Percentiles rank a stretch among this genome's conserved stretches.
Evolutionary conservation across 2,888 invertebrate genomes (phyloP).

Genomic region (Penaeus monodon): DNA sequence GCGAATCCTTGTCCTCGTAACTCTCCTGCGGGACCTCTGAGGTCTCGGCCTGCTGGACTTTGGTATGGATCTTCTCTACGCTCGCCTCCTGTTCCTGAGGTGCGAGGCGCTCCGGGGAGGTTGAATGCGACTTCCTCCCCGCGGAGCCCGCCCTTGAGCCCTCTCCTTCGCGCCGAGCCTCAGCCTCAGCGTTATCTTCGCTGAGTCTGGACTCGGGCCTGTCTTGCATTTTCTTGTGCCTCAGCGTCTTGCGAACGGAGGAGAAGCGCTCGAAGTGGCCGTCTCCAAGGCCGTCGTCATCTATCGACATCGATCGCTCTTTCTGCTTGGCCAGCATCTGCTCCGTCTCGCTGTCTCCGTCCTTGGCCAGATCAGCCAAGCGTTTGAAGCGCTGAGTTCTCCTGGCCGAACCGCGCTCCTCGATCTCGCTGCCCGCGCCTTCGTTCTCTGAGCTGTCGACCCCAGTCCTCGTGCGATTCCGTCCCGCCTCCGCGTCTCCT

Average conservation of each 20-base stretch:
- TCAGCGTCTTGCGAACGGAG: conserved; percentile 82
- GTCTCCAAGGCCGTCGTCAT: conserved; percentile 72
- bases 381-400: conserved; percentile 56
- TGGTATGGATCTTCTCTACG: conserved; percentile 30
- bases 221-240: conserved; percentile 78
- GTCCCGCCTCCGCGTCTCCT: conserved; percentile 3
- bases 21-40: background rate
- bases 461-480: background rate
- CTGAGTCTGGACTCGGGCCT: conserved; percentile 24
- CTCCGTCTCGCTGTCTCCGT: conserved; percentile 64
- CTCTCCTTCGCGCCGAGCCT: conserved; percentile 13
- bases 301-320: conserved; percentile 19
- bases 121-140: conserved; percentile 21
- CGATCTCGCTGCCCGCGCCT: conserved; percentile 53
- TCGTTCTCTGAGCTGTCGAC: conserved; percentile 64
- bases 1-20: conserved; percentile 74
- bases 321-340: conserved; percentile 52
- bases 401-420: conserved; percentile 53
- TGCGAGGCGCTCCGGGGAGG: conserved; percentile 29
- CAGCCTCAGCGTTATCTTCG: conserved; percentile 33
- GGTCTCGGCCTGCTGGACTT: conserved; percentile 12
- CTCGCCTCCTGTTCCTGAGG: conserved; percentile 20
- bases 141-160: conserved; percentile 1
- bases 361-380: conserved; percentile 62
- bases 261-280: conserved; percentile 89